These are phyloP conservation scores for Dinoponera quadriceps DNA, from an alignment of 1,140 invertebrate genomes.

Conservation along the genomic window DNA sequence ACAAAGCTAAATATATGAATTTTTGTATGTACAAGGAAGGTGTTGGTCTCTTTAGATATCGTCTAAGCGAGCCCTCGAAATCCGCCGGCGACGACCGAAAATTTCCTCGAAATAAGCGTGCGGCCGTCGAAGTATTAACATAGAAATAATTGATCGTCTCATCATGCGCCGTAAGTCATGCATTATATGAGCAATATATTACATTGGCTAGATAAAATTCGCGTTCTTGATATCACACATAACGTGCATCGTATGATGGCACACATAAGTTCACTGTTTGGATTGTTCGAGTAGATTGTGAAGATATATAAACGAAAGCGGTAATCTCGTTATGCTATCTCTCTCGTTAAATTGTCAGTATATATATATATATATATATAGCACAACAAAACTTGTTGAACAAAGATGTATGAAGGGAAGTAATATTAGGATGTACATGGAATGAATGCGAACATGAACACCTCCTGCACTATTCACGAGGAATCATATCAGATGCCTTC, in stretches of 20 bases:
- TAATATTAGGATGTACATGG: not conserved
- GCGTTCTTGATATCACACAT: not conserved
- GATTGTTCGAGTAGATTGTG: not conserved
- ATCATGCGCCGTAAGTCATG: not conserved
- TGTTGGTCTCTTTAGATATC: no score
- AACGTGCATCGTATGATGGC: not conserved
- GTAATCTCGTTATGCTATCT: not conserved
- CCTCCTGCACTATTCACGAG: not conserved
- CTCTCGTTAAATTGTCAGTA: not conserved
- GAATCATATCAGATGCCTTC: not conserved
- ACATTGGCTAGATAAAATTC: slow-evolving; percentile 3
- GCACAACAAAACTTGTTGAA: slow-evolving; percentile 4
- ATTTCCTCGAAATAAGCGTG: no score
- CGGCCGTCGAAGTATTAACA: not conserved
- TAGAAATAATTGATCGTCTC: slow-evolving; percentile 5
- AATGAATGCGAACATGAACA: slow-evolving; percentile 23
- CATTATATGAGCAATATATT: slow-evolving; percentile 10
- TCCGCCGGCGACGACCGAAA: not conserved
- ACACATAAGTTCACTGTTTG: not conserved
- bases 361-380: not conserved
- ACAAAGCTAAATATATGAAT: no score
- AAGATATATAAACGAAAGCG: not conserved
- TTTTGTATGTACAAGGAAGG: no score
- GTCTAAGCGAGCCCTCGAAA: not conserved
- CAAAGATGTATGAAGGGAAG: not conserved